Base-by-base conservation (phyloP, 2,797 vertebrate genomes). In the Aselliscus stoliczkanus region DNA sequence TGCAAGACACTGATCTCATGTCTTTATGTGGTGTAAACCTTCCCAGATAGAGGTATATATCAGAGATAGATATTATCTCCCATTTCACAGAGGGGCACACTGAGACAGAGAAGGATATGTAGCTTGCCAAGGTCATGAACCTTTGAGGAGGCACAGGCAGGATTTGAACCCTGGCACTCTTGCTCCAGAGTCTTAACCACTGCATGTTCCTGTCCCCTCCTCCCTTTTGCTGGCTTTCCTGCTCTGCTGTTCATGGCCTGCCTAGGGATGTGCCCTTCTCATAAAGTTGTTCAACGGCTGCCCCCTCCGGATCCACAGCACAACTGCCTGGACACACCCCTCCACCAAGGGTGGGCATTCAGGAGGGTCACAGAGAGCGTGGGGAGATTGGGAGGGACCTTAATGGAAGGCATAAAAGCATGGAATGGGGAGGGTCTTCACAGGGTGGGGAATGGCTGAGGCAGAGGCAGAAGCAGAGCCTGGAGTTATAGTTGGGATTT, bases 271-370 rank as follows among this genome's bases (percentile, higher is more conserved):
- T n/a, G 62, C 96, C 42, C 98, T 98, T 83, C 99, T 99, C 37
- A 98, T 99, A 84, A 99, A 99, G 97, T 97, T 99, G 47, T 99
- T 99, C 96, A 98, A 99, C 0, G 99, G 99, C 92, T 99, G 99
- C 77, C 99, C 99, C 34, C 98, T 99, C 29, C 99, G 98, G 95
- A 98, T 99, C 86, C 99, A 99, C 96, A 99, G 98, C 62, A 99
- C 99, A 1, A 98, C 99, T 0, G 97, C 98, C 44, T 99, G 99
- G 99, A 99, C 98, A 5, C 98, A 99, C 94, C 98, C 99, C 17
- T 95, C 97, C 3, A 99, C 98, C 85, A 99, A 99, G 97, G 99
- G 99, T 99, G 72, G 47, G 93, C 13, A 23, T 34, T 85, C 37
- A 7, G 15, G 52, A 82, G 58, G 44, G 44, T 5, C 23, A 13